A percentile compares a stretch with the other conserved stretches of the same genome.
Evolutionary conservation across 2,113 vertebrate species (phyloP).

Genomic region (Callipepla squamata): DNA sequence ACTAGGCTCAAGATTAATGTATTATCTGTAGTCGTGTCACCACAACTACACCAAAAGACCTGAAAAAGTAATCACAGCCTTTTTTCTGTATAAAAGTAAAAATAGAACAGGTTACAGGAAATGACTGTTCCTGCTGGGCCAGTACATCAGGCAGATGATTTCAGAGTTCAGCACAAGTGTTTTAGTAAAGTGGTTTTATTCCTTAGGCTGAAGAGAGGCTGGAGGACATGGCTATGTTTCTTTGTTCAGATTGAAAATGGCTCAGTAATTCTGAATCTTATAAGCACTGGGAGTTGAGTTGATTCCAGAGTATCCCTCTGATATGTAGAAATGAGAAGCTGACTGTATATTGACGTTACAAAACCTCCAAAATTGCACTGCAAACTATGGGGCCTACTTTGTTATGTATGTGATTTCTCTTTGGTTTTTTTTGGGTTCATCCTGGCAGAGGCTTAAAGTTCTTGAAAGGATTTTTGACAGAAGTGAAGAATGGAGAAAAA

Average conservation of each 20-base stretch:
- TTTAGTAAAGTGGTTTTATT: background rate
- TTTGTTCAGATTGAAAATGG: background rate
- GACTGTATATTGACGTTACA: background rate
- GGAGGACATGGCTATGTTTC: background rate
- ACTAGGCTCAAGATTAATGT: background rate
- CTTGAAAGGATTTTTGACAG: constrained; percentile 93
- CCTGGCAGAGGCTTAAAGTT: constrained; percentile 90
- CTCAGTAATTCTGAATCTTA: background rate
- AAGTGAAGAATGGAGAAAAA: constrained; percentile 88
- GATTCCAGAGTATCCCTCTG: background rate
- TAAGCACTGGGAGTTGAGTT: background rate
- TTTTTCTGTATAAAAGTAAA: background rate
- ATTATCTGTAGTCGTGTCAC: background rate
- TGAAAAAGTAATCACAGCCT: accelerated
- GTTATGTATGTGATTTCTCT: background rate
- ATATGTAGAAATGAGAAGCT: background rate
- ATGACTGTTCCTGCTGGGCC: background rate
- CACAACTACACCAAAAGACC: background rate
- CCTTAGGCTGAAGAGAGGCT: background rate
- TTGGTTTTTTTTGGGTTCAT: background rate
- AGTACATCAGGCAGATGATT: background rate
- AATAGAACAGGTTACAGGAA: background rate
- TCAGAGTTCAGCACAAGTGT: background rate
- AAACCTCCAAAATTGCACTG: background rate
- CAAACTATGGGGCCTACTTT: background rate